Evolutionary conservation across 2,113 vertebrate species (phyloP), one percentile per base, ranked within the genome.

Genomic region (Dromiciops gliroides): DNA sequence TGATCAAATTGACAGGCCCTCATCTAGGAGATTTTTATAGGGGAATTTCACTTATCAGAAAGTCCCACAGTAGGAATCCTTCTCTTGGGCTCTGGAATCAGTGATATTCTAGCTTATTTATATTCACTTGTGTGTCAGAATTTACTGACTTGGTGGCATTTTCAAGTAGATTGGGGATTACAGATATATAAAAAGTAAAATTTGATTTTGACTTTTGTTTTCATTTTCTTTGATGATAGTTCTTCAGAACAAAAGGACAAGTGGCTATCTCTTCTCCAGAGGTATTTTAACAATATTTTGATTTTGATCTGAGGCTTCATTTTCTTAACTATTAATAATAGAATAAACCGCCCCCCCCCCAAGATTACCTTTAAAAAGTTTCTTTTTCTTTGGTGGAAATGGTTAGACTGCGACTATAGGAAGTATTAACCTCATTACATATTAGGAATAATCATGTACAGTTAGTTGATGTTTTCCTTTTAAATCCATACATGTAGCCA

Each of bases 171-270:
- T 28, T 91, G n/a, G 28, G 25, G 14, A 3, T 60, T n/a, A 89
- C 48, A 37, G 83, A 90, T 90, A 56, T 51, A 47, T 89, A 92
- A 52, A 9, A 28, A 19, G 53, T 51, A 90, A 37, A 91, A 44
- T 89, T 95, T 89, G 90, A 10, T 47, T 3, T 96, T 95, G 92
- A 96, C 93, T 96, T 97, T 96, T 97, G 47, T 90, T 92, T 19
- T 49, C 50, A 0, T 96, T 97, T 97, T 96, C 96, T 97, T 49
- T 97, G 48, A 97, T 97, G 98, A 51, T 96, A 99, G 99, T 98
- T 99, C 99, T 93, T 97, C 98, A 90, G 99, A 99, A 92, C 98
- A 99, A 95, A 99, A 99, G 96, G 99, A 99, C 91, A 99, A 98
- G 24, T 99, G 99, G 99, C 96, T 99, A 44, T 98, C 97, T 28